Evolutionary conservation across 2,888 invertebrate genomes (phyloP), one percentile per base, ranked within the genome.

Genomic region (Chloromyia formosa): DNA sequence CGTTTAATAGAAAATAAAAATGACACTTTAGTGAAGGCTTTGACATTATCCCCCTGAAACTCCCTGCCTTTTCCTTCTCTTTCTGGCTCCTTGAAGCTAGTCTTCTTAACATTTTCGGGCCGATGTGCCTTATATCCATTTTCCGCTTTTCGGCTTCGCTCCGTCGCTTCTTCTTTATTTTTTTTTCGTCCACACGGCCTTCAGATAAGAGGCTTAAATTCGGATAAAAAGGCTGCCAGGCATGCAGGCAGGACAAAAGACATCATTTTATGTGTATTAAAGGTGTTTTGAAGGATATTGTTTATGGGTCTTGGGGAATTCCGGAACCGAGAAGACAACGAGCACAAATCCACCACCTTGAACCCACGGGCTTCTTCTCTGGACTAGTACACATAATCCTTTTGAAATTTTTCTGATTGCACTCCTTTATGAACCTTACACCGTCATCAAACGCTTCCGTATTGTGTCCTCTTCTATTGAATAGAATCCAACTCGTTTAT

Each of bases 231-330:
- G 27, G 2, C 27, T 35, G 27, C 27, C 27, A 35, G 27, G 27
- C 27, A 35, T 35, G 54, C 58, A 64, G 53, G 73, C 54, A 14
- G 53, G 64, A 60, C 74, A 62, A 69, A 66, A 74, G 71, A 76
- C 72, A 71, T 72, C 74, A 76, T 76, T 76, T 76, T 72, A 62
- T 76, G 73, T 74, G 76, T 76, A 72, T 76, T 76, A 76, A 74
- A 74, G 74, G 68, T 66, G 66, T 74, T 73, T 49, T n/a, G 73
- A 56, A 58, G 61, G 71, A 68, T 68, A 76, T 76, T 73, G 76
- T 74, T 74, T 76, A 76, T 76, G 73, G 66, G 71, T 56, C 7
- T 35, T 42, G 56, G 58, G 40, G 40, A 71, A 56, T 56, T 49
- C 20, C 35, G 27, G 54, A 56, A 20, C 56, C 20, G 42, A 9